phyloP scores from a whole-genome alignment of 2,113 vertebrate species.

The Sinocyclocheilus rhinocerous region DNA sequence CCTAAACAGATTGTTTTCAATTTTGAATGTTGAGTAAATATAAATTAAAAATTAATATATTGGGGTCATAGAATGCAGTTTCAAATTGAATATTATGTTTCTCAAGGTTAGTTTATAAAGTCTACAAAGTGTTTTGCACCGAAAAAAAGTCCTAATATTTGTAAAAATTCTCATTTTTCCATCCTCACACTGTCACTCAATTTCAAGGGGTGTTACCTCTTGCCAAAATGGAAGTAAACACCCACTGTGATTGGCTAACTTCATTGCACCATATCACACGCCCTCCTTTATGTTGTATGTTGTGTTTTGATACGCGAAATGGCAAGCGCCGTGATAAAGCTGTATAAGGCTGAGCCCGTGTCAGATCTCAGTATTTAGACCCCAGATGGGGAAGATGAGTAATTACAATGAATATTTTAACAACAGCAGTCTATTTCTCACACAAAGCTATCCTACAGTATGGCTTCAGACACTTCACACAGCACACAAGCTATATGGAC shows the following conservation, averaged over 20 bases:
- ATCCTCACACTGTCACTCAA: background rate
- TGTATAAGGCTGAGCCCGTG: no score
- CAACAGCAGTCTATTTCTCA: background rate
- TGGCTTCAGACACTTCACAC: background rate
- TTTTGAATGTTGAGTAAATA: no score
- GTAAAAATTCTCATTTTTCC: no score
- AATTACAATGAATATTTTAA: background rate
- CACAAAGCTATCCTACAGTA: background rate
- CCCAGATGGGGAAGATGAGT: conserved; percentile 1
- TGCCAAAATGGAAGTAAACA: background rate
- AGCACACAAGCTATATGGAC: background rate
- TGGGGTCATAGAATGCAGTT: background rate
- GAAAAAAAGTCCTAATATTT: no score
- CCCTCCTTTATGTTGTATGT: background rate
- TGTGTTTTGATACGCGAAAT: background rate
- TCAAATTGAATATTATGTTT: background rate
- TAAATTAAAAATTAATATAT: no score
- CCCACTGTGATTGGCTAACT: background rate
- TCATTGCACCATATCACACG: background rate
- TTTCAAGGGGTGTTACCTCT: background rate
- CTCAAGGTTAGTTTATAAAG: background rate
- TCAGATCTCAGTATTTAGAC: background rate
- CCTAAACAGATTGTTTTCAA: background rate
- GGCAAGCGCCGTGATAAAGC: no score
- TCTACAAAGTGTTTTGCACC: no score